phyloP scores from a whole-genome alignment of 2,113 vertebrate genomes.

The Pollimyrus isidori region DNA sequence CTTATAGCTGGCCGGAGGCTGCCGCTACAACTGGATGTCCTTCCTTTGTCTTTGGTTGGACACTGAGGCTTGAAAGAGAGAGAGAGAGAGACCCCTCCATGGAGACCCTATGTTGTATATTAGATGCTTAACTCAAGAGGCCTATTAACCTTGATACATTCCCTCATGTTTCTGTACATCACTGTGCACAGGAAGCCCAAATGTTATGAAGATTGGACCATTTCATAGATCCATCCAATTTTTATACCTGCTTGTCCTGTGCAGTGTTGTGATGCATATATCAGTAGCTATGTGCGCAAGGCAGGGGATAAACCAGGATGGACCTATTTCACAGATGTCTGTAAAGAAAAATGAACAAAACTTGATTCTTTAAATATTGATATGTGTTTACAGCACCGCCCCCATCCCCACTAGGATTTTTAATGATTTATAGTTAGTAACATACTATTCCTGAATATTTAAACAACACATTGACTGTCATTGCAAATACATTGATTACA shows the following conservation, averaged over 20 bases:
- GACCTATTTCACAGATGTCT: background rate
- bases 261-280: background rate
- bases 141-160: background rate
- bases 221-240: background rate
- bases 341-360: background rate
- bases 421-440: background rate
- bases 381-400: background rate
- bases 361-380: background rate
- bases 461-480: background rate
- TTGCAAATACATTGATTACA: background rate
- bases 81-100: background rate
- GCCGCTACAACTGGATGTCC: background rate
- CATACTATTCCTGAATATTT: background rate
- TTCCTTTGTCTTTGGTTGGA: background rate
- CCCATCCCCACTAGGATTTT: background rate
- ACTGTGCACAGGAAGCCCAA: background rate
- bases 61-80: background rate
- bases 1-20: background rate
- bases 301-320: background rate
- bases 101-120: background rate
- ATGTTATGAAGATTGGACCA: background rate
- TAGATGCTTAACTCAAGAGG: background rate
- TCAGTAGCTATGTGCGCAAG: background rate
- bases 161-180: background rate
- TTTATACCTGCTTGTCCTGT: background rate